Evolutionary conservation across 2,888 invertebrate species (phyloP), one percentile per base, ranked within the genome.

Genomic region (Ommatoiulus sabulosus): DNA sequence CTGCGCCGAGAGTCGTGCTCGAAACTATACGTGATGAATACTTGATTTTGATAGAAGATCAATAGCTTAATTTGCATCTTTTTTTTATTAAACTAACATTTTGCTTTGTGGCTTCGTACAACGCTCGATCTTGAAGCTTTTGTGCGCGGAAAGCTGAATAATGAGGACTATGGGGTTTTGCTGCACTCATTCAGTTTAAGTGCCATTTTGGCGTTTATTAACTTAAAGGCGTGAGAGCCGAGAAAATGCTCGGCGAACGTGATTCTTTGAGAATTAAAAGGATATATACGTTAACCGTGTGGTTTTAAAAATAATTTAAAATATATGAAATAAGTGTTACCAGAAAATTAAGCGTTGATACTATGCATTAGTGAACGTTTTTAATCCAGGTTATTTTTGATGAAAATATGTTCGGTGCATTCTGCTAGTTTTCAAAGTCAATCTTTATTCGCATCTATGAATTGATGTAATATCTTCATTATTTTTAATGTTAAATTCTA

Each of bases 21-120:
- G 24, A 72, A 80, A 80, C 35, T 80, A 80, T 80, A 80, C 80
- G 80, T 35, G 35, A 80, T 80, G 80, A 80, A 80, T 80, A 80
- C 80, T 80, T 80, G 80, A 80, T 80, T 80, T 80, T 80, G 80
- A 80, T 80, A 20, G 80, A 80, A 80, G 80, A 80, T 80, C 80
- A 80, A 80, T 80, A 80, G 80, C 80, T 80, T 80, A 80, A 80
- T 80, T 80, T 80, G 80, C 80, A 80, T 80, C 35, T 80, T 80
- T 80, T n/a, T n/a, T 80, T 80, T 80, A 80, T 80, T 80, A 80
- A 80, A 80, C 80, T 80, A 80, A 80, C 80, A 35, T 80, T 80
- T 80, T 80, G 80, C 80, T 80, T 80, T 80, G 80, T 80, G 80
- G 80, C 80, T 80, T 80, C 80, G 24, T 80, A 80, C 80, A 80